A percentile compares a stretch with the other conserved stretches of the same genome.
Evolutionary conservation across 2,797 vertebrate species (phyloP).

Genomic region (Hydrolagus colliei): DNA sequence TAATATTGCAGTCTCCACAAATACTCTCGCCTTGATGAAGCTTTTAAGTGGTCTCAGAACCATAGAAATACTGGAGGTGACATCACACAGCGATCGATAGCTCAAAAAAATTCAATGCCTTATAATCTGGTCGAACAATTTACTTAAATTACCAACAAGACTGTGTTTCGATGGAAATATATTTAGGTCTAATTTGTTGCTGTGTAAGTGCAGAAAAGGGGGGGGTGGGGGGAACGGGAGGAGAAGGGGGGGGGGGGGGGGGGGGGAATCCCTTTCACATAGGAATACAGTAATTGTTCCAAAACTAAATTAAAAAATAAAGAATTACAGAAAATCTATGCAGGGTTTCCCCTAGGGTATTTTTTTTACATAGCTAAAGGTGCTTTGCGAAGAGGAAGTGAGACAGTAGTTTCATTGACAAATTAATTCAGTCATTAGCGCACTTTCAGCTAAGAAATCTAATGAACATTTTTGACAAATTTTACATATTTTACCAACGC

Average conservation of each 20-base stretch:
- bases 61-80: no score
- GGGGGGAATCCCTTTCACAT: not conserved
- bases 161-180: not conserved
- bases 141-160: not conserved
- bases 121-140: not conserved
- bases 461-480: not conserved
- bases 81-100: no score
- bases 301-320: constrained; percentile 11
- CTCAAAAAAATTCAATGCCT: no score
- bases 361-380: not conserved
- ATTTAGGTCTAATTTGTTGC: not conserved
- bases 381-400: not conserved
- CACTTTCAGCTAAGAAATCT: not conserved
- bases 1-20: no score
- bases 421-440: not conserved
- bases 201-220: not conserved
- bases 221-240: not conserved
- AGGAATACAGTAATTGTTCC: not conserved
- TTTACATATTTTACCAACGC: not conserved
- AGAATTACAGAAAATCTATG: not conserved
- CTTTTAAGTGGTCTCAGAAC: no score
- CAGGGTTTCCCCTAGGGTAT: not conserved
- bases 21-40: no score
- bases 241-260: not conserved
- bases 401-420: not conserved